Evolutionary conservation across 2,888 invertebrate genomes (phyloP).

Genomic region (Trichogramma dendrolimi): DNA sequence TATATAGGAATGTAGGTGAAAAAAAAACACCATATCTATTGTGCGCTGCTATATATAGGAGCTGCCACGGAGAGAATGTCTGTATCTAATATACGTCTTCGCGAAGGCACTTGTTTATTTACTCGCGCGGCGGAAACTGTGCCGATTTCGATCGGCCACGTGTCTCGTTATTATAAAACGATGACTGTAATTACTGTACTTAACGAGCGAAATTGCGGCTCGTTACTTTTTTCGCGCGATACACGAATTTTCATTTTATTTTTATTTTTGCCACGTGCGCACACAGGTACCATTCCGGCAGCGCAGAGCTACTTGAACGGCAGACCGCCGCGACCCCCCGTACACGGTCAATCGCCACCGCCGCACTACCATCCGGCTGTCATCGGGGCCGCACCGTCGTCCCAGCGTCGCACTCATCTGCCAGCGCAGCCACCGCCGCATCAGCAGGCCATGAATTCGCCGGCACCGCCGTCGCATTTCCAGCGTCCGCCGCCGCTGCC

Average conservation of each 20-base stretch:
- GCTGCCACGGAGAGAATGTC: no score
- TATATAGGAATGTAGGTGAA: no score
- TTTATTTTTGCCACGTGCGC: neutral
- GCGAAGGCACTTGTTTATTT: no score
- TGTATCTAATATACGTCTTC: no score
- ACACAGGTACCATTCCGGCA: slow-evolving; percentile 37
- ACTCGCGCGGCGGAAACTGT: no score
- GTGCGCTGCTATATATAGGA: no score
- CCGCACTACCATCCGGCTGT: slow-evolving; percentile 51
- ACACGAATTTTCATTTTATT: no score
- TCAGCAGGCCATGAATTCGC: slow-evolving; percentile 9
- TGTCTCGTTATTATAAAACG: neutral
- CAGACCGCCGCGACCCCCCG: slow-evolving; percentile 40
- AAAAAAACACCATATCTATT: no score
- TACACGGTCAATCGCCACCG: slow-evolving; percentile 32
- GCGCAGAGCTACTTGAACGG: slow-evolving; percentile 30
- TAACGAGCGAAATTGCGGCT: no score
- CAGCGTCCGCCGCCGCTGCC: neutral
- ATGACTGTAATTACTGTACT: no score
- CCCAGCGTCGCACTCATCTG: slow-evolving; percentile 42
- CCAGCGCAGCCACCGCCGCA: slow-evolving; percentile 48
- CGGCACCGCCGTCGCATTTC: slow-evolving; percentile 12
- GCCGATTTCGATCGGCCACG: neutral
- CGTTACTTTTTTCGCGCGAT: no score
- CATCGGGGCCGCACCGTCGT: slow-evolving; percentile 45